Evolutionary conservation across 2,113 vertebrate genomes (phyloP).

Genomic region (Semicossyphus pulcher): DNA sequence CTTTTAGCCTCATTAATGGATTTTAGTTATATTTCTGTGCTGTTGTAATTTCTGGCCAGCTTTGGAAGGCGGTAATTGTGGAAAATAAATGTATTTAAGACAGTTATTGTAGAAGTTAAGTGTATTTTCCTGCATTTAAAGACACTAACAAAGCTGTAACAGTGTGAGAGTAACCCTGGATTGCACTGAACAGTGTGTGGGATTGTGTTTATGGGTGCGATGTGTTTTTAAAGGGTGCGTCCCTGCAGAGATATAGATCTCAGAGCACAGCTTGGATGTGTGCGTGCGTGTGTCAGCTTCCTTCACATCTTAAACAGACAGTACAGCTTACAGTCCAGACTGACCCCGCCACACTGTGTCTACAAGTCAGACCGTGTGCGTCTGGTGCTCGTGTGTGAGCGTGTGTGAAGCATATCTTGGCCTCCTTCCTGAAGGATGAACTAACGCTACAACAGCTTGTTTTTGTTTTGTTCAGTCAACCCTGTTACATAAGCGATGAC

Average conservation of each 20-base stretch:
- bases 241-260: slow-evolving; percentile 73
- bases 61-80: not conserved
- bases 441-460: slow-evolving; percentile 61
- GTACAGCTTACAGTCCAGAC: slow-evolving; percentile 10
- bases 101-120: too few relatives aligned
- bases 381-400: slow-evolving; percentile 39
- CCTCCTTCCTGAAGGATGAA: slow-evolving; percentile 17
- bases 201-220: slow-evolving; percentile 46
- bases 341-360: slow-evolving; percentile 34
- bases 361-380: slow-evolving; percentile 33
- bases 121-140: not conserved
- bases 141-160: too few relatives aligned
- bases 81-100: too few relatives aligned
- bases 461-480: slow-evolving; percentile 71
- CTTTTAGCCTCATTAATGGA: slow-evolving; percentile 1
- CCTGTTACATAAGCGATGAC: slow-evolving; percentile 72
- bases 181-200: not conserved
- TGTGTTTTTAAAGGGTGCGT: slow-evolving; percentile 76
- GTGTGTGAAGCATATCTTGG: slow-evolving; percentile 14
- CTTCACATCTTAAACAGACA: slow-evolving; percentile 61
- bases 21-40: not conserved
- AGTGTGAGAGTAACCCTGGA: too few relatives aligned
- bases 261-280: slow-evolving; percentile 57
- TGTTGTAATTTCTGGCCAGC: not conserved
- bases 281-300: slow-evolving; percentile 52